phyloP scores from a whole-genome alignment of 2,888 invertebrate species.

The Microdon myrmicae region DNA sequence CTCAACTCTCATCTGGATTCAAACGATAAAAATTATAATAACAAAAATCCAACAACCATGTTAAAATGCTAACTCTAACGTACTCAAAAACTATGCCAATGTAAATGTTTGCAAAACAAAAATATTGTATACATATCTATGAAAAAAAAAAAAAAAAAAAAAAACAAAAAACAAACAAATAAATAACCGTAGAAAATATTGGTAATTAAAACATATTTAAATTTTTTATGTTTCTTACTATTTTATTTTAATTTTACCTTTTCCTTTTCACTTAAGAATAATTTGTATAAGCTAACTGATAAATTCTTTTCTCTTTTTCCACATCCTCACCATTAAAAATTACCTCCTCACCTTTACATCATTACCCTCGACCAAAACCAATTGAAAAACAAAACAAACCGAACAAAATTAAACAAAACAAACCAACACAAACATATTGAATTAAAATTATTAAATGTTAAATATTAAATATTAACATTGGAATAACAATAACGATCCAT shows the following conservation, averaged over 20 bases:
- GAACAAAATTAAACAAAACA: slow-evolving; percentile 15
- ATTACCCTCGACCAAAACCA: slow-evolving; percentile 23
- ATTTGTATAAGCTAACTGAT: slow-evolving; percentile 42
- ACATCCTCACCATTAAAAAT: slow-evolving; percentile 25
- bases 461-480: slow-evolving; percentile 12
- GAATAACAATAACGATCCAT: neutral
- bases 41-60: slow-evolving; percentile 56
- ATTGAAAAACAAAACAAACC: slow-evolving; percentile 30
- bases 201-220: slow-evolving; percentile 57
- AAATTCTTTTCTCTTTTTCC: slow-evolving; percentile 45
- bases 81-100: slow-evolving; percentile 35
- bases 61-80: slow-evolving; percentile 47
- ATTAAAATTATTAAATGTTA: slow-evolving; percentile 9
- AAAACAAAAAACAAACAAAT: slow-evolving; percentile 47
- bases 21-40: slow-evolving; percentile 51
- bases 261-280: slow-evolving; percentile 18
- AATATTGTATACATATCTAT: slow-evolving; percentile 8
- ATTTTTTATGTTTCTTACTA: slow-evolving; percentile 19
- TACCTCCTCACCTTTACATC: slow-evolving; percentile 28
- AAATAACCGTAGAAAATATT: slow-evolving; percentile 61
- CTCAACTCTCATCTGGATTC: slow-evolving; percentile 52
- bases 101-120: slow-evolving; percentile 41
- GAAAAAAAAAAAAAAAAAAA: slow-evolving; percentile 24
- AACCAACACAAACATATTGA: slow-evolving; percentile 17
- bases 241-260: slow-evolving; percentile 4